Base-by-base conservation (phyloP, 2,888 invertebrate species). In the Acronicta alni region DNA sequence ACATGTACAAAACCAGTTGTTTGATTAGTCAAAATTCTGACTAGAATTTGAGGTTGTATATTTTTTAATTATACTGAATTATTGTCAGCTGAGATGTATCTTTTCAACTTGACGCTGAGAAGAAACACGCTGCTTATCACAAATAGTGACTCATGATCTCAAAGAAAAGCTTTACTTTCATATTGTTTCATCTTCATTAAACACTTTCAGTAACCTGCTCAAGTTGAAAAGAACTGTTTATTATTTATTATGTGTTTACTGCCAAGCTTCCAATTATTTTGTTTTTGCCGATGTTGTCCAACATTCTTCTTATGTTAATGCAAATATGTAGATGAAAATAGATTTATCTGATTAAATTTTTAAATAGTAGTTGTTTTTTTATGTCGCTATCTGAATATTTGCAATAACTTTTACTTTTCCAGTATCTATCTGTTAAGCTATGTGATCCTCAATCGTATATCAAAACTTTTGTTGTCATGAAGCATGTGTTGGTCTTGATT, bases 61-160 rank as follows among this genome's bases (percentile, higher is more conserved):
- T 15, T 16, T 52, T 52, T 20, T 6, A 72, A 60, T 35, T 44
- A 17, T 55, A 57, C 73, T 55, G 87, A 89, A 87, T 88, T 86
- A 87, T 92, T 91, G 91, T 83, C 89, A 88, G 88, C 77, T 81
- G 83, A 83, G 83, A 77, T 79, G 80, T 73, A 64, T 87, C 88
- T 88, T 89, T 89, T 87, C 89, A 91, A 92, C 91, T 91, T 90
- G 89, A 89, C 75, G 65, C 65, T 56, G 73, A 71, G 69, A 71
- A 59, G 12, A 61, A 65, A 71, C 79, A 81, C 86, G 79, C 79
- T 60, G 84, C 84, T 85, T 84, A 44, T 60, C 59, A 73, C 75
- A 67, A 75, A 59, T 65, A 67, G 64, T 44, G 15, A 52, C 41
- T 65, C 58, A 61, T 67, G 49, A 61, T 59, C 63, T 72, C 46